These are phyloP conservation scores for Ophion obscuratus DNA, from an alignment of 2,888 invertebrate species.

Conservation along the genomic window DNA sequence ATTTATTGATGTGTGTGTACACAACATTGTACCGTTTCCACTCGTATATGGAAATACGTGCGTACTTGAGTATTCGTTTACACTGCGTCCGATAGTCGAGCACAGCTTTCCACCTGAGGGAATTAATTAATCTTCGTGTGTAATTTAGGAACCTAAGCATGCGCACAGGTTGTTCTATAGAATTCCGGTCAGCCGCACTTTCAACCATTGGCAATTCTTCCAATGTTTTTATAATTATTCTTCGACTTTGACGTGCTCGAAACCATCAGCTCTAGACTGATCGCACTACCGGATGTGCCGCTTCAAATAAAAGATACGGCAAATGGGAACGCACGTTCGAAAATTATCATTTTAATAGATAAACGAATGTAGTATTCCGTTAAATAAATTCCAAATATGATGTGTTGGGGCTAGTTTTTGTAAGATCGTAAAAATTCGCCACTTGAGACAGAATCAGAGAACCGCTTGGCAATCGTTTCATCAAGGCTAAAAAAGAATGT, in stretches of 20 bases:
- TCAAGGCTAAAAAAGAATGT: too few relatives aligned
- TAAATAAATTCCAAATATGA: too few relatives aligned
- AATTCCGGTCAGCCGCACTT: not conserved
- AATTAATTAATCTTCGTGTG: constrained; percentile 3
- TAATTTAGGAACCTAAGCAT: not conserved
- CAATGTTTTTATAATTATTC: not conserved
- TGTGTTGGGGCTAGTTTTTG: too few relatives aligned
- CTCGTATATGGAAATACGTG: not conserved
- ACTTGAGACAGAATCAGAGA: too few relatives aligned
- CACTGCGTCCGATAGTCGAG: not conserved
- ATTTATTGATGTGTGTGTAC: not conserved
- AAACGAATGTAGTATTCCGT: too few relatives aligned
- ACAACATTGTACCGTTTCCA: not conserved
- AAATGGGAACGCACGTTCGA: not conserved
- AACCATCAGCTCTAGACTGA: not conserved
- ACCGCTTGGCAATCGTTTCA: too few relatives aligned
- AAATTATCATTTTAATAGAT: too few relatives aligned
- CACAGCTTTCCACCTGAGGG: not conserved
- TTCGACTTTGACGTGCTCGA: not conserved
- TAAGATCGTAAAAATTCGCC: too few relatives aligned
- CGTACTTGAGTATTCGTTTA: not conserved
- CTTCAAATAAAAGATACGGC: not conserved
- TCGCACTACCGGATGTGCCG: not conserved
- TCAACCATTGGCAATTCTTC: not conserved
- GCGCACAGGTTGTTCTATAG: not conserved